Evolutionary conservation across 2,113 vertebrate species (phyloP).

Genomic region (Urocolius indicus): DNA sequence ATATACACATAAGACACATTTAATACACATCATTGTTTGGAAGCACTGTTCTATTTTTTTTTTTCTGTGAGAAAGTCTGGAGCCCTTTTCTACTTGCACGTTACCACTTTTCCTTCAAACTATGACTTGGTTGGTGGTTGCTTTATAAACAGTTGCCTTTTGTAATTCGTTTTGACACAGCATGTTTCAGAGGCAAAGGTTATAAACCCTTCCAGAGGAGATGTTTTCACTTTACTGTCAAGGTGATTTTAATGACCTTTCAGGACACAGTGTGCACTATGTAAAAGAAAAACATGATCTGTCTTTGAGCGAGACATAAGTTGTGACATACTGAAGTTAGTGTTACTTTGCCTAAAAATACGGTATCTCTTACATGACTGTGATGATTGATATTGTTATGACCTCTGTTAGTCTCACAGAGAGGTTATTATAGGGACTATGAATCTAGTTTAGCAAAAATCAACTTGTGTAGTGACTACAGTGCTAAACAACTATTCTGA

Average conservation of each 20-base stretch:
- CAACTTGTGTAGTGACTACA: background rate
- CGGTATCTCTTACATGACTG: background rate
- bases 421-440: background rate
- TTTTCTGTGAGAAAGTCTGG: background rate
- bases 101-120: background rate
- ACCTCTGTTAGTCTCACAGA: background rate
- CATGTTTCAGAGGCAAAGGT: background rate
- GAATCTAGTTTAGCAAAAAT: background rate
- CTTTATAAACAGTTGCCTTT: background rate
- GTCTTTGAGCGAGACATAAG: background rate
- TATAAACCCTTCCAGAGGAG: background rate
- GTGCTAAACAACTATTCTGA: background rate
- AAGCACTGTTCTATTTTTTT: background rate
- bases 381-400: background rate
- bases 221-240: background rate
- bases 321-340: background rate
- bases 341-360: background rate
- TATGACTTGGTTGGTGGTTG: background rate
- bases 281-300: background rate
- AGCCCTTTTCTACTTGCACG: background rate
- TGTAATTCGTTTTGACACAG: background rate
- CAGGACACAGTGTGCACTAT: background rate
- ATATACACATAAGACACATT: too few species aligned
- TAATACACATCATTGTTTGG: background rate
- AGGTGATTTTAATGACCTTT: background rate